Percentiles rank a stretch among this genome's conserved stretches.
These are phyloP conservation scores for Pogonomyrmex californicus DNA, from an alignment of 1,140 invertebrate species.

Conservation along the genomic window DNA sequence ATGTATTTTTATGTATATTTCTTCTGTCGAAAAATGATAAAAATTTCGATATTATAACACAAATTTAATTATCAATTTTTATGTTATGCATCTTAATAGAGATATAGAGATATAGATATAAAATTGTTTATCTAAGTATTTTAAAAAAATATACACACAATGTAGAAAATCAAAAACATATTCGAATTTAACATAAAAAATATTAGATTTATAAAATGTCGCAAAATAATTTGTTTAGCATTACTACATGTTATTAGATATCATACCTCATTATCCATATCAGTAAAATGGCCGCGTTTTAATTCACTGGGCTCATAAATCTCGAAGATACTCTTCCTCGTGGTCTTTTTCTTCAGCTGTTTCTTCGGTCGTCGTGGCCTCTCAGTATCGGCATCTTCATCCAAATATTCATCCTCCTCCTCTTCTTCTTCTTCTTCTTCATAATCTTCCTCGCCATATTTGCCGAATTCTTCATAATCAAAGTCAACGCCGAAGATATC, in stretches of 20 bases:
- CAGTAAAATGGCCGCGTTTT: conserved; percentile 98
- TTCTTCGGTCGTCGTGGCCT: conserved; percentile 89
- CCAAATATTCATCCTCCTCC: conserved; percentile 91
- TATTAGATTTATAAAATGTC: not conserved
- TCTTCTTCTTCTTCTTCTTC: conserved; percentile 93
- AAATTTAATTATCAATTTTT: conserved; percentile 22
- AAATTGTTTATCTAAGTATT: not conserved
- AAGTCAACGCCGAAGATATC: conserved; percentile 99
- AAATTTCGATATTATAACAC: not conserved
- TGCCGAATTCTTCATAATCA: conserved; percentile 98
- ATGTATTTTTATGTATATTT: conserved; percentile 3
- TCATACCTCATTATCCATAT: conserved; percentile 95
- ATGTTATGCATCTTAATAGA: not conserved
- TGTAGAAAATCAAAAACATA: not conserved
- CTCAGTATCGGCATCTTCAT: conserved; percentile 90
- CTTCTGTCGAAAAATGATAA: not conserved
- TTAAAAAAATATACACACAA: not conserved
- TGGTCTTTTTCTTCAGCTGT: conserved; percentile 92
- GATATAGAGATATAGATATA: not conserved
- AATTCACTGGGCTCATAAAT: conserved; percentile 99
- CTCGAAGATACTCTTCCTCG: conserved; percentile 97
- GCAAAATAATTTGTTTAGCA: conserved; percentile 9
- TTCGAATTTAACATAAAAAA: not conserved
- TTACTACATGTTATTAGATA: not conserved
- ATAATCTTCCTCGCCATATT: conserved; percentile 95